phyloP scores from a whole-genome alignment of 53 echinoderm and acorn worm species.

The Pentamera pediparva region DNA sequence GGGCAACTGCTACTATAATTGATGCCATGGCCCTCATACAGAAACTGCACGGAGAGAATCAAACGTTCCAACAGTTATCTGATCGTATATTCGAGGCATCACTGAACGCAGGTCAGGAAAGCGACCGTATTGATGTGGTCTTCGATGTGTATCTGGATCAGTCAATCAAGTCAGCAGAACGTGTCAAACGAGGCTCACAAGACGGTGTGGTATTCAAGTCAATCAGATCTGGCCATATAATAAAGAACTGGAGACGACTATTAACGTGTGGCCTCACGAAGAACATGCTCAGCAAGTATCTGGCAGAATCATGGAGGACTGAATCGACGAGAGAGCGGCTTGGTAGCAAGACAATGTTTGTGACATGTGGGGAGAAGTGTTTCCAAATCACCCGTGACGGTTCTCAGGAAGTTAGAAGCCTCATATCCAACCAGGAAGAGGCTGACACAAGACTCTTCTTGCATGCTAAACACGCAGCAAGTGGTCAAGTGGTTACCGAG shows the following conservation, averaged over 20 bases:
- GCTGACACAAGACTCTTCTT: slow-evolving; percentile 46
- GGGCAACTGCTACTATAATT: not conserved
- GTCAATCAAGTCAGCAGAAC: slow-evolving; percentile 8
- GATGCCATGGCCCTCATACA: not conserved
- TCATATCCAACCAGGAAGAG: slow-evolving; percentile 32
- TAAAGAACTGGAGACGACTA: slow-evolving; percentile 19
- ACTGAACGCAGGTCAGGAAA: not conserved
- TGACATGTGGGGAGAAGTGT: slow-evolving; percentile 20
- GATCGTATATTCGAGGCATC: not conserved
- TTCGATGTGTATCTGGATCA: slow-evolving; percentile 14
- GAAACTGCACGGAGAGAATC: not conserved
- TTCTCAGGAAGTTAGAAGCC: slow-evolving; percentile 3
- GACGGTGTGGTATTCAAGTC: not conserved
- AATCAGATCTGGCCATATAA: slow-evolving; percentile 22
- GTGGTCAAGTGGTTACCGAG: not conserved
- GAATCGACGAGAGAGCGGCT: not conserved
- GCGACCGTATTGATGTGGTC: not conserved
- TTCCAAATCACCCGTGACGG: slow-evolving; percentile 1
- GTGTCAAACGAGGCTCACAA: not conserved
- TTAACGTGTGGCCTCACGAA: not conserved
- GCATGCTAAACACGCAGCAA: not conserved
- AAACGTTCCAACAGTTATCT: not conserved
- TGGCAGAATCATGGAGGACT: not conserved
- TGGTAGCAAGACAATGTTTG: not conserved
- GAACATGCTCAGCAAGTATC: slow-evolving; percentile 1